phyloP scores from a whole-genome alignment of 1,140 invertebrate species.

The Bombyx mandarina region DNA sequence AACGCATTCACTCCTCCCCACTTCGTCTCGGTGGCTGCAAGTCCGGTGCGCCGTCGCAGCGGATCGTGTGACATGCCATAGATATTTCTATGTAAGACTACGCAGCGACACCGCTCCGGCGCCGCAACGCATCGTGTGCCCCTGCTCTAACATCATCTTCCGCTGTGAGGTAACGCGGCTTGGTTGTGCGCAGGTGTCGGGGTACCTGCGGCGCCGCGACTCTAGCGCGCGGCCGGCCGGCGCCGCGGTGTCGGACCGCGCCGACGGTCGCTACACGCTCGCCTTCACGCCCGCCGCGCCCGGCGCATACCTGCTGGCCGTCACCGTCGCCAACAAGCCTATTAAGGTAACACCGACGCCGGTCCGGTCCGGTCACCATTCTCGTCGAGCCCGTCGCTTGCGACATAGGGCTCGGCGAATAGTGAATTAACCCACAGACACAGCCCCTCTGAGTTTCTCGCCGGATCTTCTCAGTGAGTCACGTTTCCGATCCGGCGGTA shows the following conservation, averaged over 20 bases:
- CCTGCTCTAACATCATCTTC: not conserved
- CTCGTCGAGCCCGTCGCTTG: too few species aligned
- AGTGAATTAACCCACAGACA: too few species aligned
- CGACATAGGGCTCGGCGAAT: too few species aligned
- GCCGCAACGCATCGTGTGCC: not conserved
- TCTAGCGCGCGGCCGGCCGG: slow-evolving; percentile 65
- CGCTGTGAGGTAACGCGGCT: too few species aligned
- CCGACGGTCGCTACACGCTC: slow-evolving; percentile 75
- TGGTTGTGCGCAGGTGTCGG: slow-evolving; percentile 31
- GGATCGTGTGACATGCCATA: not conserved
- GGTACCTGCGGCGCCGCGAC: slow-evolving; percentile 52
- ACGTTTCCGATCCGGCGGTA: too few species aligned
- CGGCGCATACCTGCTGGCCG: slow-evolving; percentile 72
- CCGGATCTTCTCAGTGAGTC: too few species aligned
- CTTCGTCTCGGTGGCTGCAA: too few species aligned
- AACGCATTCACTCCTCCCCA: too few species aligned
- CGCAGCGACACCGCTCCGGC: not conserved
- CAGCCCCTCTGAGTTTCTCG: too few species aligned
- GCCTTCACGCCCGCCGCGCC: slow-evolving; percentile 72
- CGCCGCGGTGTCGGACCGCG: slow-evolving; percentile 71
- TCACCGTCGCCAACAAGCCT: slow-evolving; percentile 74
- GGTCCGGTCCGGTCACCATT: too few species aligned
- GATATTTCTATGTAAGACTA: not conserved
- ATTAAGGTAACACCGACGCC: slow-evolving; percentile 65
- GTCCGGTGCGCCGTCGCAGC: not conserved